Percentiles rank a stretch among this genome's conserved stretches.
phyloP scores from a whole-genome alignment of 2,888 invertebrate species.

The Drosophila macrospina region DNA sequence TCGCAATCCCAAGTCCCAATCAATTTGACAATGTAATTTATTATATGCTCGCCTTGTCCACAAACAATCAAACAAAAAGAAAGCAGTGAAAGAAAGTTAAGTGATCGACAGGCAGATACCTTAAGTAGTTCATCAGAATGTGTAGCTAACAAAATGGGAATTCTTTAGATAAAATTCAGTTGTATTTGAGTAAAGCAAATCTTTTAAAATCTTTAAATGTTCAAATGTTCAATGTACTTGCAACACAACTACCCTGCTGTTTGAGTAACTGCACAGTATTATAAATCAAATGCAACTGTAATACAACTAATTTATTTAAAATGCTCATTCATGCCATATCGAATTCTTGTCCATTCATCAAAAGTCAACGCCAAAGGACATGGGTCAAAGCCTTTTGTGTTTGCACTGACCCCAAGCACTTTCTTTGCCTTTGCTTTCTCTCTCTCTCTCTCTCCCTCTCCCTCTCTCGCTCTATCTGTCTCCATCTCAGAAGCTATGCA shows the following conservation, averaged over 20 bases:
- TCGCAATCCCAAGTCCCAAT: constrained; percentile 43
- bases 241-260: not conserved
- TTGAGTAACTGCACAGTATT: constrained; percentile 19
- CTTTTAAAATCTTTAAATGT: too few species aligned
- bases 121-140: not conserved
- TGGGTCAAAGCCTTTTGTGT: constrained; percentile 73
- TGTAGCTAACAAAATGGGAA: too few species aligned
- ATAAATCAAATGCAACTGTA: constrained; percentile 50
- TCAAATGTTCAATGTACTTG: too few species aligned
- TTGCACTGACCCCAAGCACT: constrained; percentile 49
- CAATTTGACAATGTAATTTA: constrained; percentile 67
- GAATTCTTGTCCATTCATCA: constrained; percentile 78
- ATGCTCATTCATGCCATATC: constrained; percentile 78
- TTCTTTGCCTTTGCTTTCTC: constrained; percentile 28
- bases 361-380: constrained; percentile 74
- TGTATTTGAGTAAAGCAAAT: too few species aligned
- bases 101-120: not conserved
- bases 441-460: constrained; percentile 2
- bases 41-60: constrained; percentile 28
- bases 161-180: too few species aligned
- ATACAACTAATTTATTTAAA: constrained; percentile 80
- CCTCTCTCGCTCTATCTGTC: constrained; percentile 23
- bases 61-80: constrained; percentile 2
- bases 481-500: constrained; percentile 56
- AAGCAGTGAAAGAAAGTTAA: not conserved